These are phyloP conservation scores for Pristionchus fissidentatus DNA, from an alignment of 2,888 invertebrate genomes.

Conservation along the genomic window DNA sequence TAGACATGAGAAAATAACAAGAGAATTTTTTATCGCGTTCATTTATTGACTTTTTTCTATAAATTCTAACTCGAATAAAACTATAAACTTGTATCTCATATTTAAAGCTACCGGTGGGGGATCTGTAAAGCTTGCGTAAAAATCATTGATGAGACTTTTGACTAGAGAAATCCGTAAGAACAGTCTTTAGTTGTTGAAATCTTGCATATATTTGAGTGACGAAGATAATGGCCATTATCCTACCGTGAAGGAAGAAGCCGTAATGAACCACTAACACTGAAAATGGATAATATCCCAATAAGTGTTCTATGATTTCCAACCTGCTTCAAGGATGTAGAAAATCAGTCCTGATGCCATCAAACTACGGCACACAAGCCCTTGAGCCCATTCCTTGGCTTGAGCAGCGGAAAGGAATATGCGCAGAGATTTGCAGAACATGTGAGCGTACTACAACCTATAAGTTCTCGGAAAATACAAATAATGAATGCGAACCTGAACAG, in stretches of 20 bases:
- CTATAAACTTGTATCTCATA: not conserved
- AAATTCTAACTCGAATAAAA: conserved; percentile 6
- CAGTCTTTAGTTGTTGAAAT: not conserved
- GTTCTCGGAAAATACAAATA: not conserved
- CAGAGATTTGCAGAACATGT: not conserved
- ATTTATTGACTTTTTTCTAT: no score
- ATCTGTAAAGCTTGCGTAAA: no score
- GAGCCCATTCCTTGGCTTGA: not conserved
- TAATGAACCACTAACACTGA: not conserved
- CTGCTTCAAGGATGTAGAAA: conserved; percentile 3
- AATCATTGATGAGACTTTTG: not conserved
- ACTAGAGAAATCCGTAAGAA: not conserved
- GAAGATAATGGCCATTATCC: not conserved
- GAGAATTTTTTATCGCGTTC: conserved; percentile 21
- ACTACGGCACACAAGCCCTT: not conserved
- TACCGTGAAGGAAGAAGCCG: not conserved
- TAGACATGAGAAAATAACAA: not conserved
- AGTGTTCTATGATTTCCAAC: not conserved
- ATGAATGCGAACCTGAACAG: not conserved
- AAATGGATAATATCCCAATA: not conserved
- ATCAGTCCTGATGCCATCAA: not conserved
- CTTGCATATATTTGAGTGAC: not conserved
- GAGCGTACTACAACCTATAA: not conserved
- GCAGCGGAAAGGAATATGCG: not conserved
- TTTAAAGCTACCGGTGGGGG: conserved; percentile 36